Base-by-base conservation (phyloP, 92 coral and sea anemone genomes). In the Hydrozoanthus gracilis region DNA sequence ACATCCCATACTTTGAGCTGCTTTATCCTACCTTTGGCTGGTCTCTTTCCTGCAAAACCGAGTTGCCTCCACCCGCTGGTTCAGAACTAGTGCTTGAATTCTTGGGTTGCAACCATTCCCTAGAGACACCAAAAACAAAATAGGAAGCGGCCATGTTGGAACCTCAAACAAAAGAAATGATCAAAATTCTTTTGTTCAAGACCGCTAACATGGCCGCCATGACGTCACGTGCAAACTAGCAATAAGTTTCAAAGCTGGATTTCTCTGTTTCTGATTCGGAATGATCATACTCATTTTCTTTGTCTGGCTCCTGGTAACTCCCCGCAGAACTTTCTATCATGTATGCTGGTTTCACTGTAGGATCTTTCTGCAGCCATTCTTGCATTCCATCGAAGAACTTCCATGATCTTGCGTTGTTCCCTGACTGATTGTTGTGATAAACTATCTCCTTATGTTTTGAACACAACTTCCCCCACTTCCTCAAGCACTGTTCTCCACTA, bases 11-110 rank as follows among this genome's bases (percentile, higher is more conserved):
- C 82, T 77, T 66, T 66, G 14, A 52, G 82, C 56, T 77, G 51
- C 56, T 51, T 51, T 77, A 39, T 68, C 82, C 56, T 77, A 77
- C 67, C 67, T 77, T 77, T 77, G 82, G 66, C 82, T 58, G 65
- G 65, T 58, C 12, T 58, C 65, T 58, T 58, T 58, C 65, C 65
- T 58, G 65, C 65, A 58, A 58, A 58, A 58, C 65, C 65, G 65
- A 58, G 65, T 58, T 58, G 65, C 65, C 65, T 58, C 65, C 65
- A 58, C 12, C 15, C 65, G 65, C 65, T 58, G 65, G 65, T 58
- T 58, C 65, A 58, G 65, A 58, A 58, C 65, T 58, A 58, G 15
- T 58, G 65, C 65, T 58, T 58, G 12, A 58, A 58, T 58, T n/a
- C n/a, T n/a, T n/a, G n/a, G n/a, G n/a, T n/a, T n/a, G n/a, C n/a